Percentiles rank a stretch among this genome's conserved stretches.
phyloP scores from a whole-genome alignment of 2,888 invertebrate genomes.

The Portevinia maculata region DNA sequence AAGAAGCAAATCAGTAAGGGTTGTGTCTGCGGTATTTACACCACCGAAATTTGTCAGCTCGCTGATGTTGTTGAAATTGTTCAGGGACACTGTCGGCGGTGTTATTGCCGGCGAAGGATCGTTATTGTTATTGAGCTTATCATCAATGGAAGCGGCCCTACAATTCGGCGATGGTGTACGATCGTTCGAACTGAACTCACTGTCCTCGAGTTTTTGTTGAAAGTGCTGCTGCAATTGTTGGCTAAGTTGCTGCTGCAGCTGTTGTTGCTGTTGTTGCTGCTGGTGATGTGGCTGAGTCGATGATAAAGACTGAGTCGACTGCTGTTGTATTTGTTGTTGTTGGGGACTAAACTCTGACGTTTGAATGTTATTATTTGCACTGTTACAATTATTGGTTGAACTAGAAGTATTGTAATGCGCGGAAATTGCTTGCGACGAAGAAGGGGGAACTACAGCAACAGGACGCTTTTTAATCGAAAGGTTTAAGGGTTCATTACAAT shows the following conservation, averaged over 20 bases:
- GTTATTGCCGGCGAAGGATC: conserved; percentile 49
- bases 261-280: conserved; percentile 29
- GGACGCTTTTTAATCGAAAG: conserved; percentile 84
- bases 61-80: conserved; percentile 44
- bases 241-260: conserved; percentile 36
- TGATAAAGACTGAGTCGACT: conserved; percentile 35
- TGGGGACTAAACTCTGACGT: conserved; percentile 43
- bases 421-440: conserved; percentile 75
- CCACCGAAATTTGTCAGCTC: conserved; percentile 39
- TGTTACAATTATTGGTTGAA: conserved; percentile 49
- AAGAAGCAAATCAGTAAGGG: conserved; percentile 73
- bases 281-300: conserved; percentile 25
- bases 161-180: conserved; percentile 62
- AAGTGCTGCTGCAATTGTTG: conserved; percentile 55
- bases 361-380: conserved; percentile 48
- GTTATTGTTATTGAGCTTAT: conserved; percentile 42
- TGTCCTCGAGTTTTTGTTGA: conserved; percentile 55
- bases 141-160: conserved; percentile 21
- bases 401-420: conserved; percentile 62
- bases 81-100: conserved; percentile 32
- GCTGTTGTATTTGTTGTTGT: conserved; percentile 42
- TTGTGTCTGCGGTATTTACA: conserved; percentile 48
- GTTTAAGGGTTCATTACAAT: conserved; percentile 83
- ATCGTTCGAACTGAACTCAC: conserved; percentile 66
- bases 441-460: conserved; percentile 84